Conservation (phyloP, 2,797 vertebrate genomes). For the Hydrophis major region DNA sequence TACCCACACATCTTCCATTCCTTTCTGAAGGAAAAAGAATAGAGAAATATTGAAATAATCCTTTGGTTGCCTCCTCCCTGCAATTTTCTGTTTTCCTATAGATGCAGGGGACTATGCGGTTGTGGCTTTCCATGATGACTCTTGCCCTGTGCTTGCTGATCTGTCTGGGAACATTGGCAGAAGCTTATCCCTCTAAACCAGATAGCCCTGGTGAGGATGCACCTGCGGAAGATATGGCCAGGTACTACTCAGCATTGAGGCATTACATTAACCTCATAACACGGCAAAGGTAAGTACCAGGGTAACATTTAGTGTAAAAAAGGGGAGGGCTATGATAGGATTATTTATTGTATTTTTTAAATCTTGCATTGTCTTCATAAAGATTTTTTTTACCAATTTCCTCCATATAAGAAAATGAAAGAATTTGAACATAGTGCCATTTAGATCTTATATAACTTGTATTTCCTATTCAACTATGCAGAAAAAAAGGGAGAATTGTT, state of each 20-base stretch:
- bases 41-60: background rate
- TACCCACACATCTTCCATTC: too few relatives aligned
- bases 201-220: conserved; percentile 94
- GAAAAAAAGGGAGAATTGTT: background rate
- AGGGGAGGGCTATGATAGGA: background rate
- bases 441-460: too few relatives aligned
- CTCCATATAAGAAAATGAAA: background rate
- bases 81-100: conserved; percentile 64
- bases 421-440: background rate
- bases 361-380: background rate
- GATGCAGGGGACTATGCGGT: conserved; percentile 86
- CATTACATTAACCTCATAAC: conserved; percentile 99
- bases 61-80: background rate
- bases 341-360: background rate
- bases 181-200: conserved; percentile 95
- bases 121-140: conserved; percentile 83
- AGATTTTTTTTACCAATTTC: background rate
- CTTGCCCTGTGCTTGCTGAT: conserved; percentile 85
- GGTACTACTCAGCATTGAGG: conserved; percentile 95
- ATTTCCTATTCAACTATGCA: background rate
- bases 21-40: background rate
- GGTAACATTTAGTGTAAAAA: background rate
- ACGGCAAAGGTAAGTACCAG: conserved; percentile 87
- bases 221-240: conserved; percentile 93
- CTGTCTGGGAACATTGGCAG: conserved; percentile 85